A percentile compares a stretch with the other conserved stretches of the same genome.
Evolutionary conservation across 2,113 vertebrate species (phyloP).

Genomic region (Spermophilus dauricus): DNA sequence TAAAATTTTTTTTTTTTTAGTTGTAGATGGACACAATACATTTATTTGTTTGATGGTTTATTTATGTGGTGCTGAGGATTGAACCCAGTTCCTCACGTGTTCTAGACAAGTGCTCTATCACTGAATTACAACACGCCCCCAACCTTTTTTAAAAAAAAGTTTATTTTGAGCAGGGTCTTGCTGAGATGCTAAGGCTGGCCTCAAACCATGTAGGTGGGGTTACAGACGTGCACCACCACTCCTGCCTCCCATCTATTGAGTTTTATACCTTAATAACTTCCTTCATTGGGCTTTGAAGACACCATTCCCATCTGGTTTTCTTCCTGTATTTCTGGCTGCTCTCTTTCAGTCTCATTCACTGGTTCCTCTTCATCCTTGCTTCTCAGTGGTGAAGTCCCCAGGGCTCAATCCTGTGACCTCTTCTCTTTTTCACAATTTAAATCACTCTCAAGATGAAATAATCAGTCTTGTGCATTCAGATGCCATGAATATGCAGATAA

Average conservation of each 20-base stretch:
- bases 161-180: neutral
- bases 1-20: no score
- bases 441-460: slow-evolving; percentile 66
- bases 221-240: neutral
- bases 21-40: no score
- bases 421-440: slow-evolving; percentile 57
- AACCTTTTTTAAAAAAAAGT: no score
- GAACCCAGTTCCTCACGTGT: neutral
- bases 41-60: no score
- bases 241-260: neutral
- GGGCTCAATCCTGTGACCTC: neutral
- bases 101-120: neutral
- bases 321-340: slow-evolving; percentile 55
- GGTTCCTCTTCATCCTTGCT: slow-evolving; percentile 50
- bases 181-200: neutral
- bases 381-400: neutral
- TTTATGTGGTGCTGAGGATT: no score
- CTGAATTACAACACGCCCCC: neutral
- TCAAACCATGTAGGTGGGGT: neutral
- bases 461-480: neutral
- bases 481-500: neutral
- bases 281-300: slow-evolving; percentile 45
- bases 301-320: neutral
- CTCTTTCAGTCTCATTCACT: slow-evolving; percentile 38
- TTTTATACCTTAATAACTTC: slow-evolving; percentile 45